A percentile compares a stretch with the other conserved stretches of the same genome.
Conservation (phyloP, 2,113 vertebrate species). For the Micromys minutus region DNA sequence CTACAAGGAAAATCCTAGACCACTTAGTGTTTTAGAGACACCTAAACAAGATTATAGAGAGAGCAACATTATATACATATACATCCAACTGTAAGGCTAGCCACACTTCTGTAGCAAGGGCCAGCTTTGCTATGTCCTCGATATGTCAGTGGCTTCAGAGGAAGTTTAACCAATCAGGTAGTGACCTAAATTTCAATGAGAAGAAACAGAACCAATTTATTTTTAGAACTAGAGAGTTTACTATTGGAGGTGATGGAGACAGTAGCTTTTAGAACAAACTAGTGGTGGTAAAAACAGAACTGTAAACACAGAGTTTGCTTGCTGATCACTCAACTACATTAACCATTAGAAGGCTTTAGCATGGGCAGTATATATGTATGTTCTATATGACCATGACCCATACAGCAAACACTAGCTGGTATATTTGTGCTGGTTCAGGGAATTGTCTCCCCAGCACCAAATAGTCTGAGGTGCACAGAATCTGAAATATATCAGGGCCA, state of each 20-base stretch:
- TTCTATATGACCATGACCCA: neutral
- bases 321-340: neutral
- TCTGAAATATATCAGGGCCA: constrained; percentile 29
- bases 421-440: neutral
- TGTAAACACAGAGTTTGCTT: neutral
- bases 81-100: neutral
- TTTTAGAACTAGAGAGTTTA: constrained; percentile 26
- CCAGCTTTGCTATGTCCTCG: neutral
- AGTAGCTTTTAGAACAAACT: neutral
- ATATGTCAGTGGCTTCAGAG: neutral
- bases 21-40: neutral
- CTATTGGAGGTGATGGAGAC: neutral
- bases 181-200: constrained; percentile 20
- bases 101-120: neutral
- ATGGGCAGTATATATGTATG: neutral
- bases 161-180: neutral
- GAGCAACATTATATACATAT: neutral
- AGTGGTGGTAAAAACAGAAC: constrained; percentile 37
- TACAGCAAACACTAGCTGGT: neutral
- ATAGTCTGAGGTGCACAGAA: neutral
- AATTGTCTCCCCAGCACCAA: neutral
- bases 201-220: constrained; percentile 3
- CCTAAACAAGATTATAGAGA: neutral
- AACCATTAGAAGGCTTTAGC: neutral
- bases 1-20: neutral